Percentiles rank a stretch among this genome's conserved stretches.
Evolutionary conservation across 2,113 vertebrate genomes (phyloP).

Genomic region (Notarius lentiginosus): DNA sequence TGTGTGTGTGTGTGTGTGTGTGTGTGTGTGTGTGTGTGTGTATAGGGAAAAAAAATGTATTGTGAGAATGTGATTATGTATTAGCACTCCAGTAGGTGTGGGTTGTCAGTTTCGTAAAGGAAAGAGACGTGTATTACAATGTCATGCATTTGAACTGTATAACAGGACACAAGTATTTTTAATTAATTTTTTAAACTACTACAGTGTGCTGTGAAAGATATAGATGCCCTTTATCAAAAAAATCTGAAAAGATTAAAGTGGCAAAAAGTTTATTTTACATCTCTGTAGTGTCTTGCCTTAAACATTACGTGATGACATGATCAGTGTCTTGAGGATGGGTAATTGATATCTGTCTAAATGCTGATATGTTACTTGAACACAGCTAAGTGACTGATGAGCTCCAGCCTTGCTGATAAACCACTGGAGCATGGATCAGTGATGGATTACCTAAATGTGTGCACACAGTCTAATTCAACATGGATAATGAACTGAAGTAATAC

Average conservation of each 20-base stretch:
- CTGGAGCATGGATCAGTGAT: neutral
- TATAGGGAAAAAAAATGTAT: neutral
- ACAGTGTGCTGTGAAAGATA: neutral
- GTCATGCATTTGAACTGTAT: neutral
- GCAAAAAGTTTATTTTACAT: neutral
- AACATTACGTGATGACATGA: neutral
- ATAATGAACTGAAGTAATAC: neutral
- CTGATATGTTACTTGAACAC: neutral
- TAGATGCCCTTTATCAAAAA: neutral
- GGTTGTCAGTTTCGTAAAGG: neutral
- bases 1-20: too few relatives aligned
- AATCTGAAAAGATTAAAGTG: neutral
- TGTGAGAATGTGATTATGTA: too few relatives aligned
- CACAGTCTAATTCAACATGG: neutral
- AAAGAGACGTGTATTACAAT: neutral
- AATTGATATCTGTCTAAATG: neutral
- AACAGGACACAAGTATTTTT: neutral
- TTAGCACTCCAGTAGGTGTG: too few relatives aligned
- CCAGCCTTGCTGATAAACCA: neutral
- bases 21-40: too few relatives aligned
- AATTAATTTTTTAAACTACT: neutral
- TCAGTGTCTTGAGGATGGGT: too few relatives aligned
- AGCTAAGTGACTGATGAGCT: neutral
- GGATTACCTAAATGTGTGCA: neutral
- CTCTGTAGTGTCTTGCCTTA: slow-evolving; percentile 7